Conservation (phyloP, 2,797 vertebrate genomes). For the Luscinia megarhynchos region DNA sequence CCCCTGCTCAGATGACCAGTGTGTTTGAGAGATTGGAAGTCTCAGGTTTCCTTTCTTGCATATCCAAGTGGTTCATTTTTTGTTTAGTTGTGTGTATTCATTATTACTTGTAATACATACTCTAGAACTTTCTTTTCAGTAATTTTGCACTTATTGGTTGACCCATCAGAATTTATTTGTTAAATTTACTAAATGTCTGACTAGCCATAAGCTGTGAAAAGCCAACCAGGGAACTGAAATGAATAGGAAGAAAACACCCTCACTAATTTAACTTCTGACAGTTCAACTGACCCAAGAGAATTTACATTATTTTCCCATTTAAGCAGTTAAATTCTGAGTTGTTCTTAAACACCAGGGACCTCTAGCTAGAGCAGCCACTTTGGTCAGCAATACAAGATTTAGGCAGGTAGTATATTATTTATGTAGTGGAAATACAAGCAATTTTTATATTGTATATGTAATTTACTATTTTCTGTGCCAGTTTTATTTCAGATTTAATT, state of each 20-base stretch:
- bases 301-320: conserved; percentile 18
- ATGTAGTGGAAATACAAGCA: neutral
- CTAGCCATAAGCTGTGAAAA: neutral
- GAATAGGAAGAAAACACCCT: neutral
- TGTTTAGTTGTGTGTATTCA: neutral
- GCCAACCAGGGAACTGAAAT: neutral
- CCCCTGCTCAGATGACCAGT: neutral
- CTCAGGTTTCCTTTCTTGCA: neutral
- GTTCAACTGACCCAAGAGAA: neutral
- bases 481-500: conserved; percentile 58
- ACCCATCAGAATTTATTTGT: conserved; percentile 11
- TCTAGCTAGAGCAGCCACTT: neutral
- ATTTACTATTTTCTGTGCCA: conserved; percentile 27
- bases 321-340: neutral
- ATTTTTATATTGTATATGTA: neutral
- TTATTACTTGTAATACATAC: neutral
- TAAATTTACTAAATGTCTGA: neutral
- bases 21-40: neutral
- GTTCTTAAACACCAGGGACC: neutral
- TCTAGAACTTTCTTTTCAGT: neutral
- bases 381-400: neutral
- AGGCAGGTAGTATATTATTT: neutral
- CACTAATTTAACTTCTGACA: neutral
- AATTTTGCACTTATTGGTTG: neutral
- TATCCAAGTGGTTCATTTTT: neutral